Evolutionary conservation across 37 sponge, comb jelly and placozoan species (phyloP), one percentile per base, ranked within the genome.

Genomic region (Haliclona indistincta): DNA sequence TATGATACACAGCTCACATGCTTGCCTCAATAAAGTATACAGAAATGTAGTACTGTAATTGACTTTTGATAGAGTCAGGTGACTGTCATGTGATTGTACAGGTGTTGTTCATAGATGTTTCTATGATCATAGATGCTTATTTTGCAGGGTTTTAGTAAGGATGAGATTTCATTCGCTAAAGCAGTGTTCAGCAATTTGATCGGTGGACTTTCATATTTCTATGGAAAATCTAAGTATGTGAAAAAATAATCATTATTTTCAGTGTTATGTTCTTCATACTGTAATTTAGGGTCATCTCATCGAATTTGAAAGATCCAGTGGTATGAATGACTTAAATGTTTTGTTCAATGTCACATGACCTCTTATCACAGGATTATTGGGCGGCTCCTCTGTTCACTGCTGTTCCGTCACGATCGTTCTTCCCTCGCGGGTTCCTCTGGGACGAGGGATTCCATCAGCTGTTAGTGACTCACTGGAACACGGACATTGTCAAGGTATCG

Each of bases 391-490:
- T 91, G 11, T 91, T 86, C 70, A 91, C 87, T 26, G 92, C 77
- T 22, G 94, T 93, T 22, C 99, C 99, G 17, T 95, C 99, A 2
- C 84, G 99, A 29, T 93, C 99, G n/a, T 96, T 93, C 78, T 99
- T 99, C 62, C 97, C 99, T 45, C 89, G 99, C 33, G 99, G 99
- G 2, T 99, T 99, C 68, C 99, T 99, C 41, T 99, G 99, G 99
- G 99, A 99, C 54, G 99, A 99, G 64, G 99, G 99, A 0, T 99
- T 99, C 69, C 99, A 99, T 39, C 99, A 96, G 83, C 81, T 99
- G 22, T 81, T 99, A 0, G 82, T 96, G 51, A 80, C 88, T 29
- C 87, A 96, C 51, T 99, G 99, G 99, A 87, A 95, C 83, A 68
- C 63, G 41, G 32, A 63, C 54, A 88, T 99, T 38, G 63, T 77